Percentiles rank a stretch among this genome's conserved stretches.
phyloP scores from a whole-genome alignment of 2,888 invertebrate genomes.

The Myopa testacea region DNA sequence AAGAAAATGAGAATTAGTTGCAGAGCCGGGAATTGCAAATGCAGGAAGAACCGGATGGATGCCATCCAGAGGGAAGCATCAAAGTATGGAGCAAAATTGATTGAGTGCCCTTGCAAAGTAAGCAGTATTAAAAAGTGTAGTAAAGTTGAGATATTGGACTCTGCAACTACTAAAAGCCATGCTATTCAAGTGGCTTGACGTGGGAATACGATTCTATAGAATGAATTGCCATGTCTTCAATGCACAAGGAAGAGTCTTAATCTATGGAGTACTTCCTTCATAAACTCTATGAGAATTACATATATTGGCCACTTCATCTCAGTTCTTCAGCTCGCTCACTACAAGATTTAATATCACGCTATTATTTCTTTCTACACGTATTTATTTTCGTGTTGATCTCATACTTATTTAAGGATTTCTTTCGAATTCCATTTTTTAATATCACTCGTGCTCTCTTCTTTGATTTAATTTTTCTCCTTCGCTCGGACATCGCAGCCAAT shows the following conservation, averaged over 20 bases:
- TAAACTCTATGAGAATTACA: too few species aligned
- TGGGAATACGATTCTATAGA: neutral
- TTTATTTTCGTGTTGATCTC: constrained; percentile 22
- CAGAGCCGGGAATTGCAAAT: neutral
- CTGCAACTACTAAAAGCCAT: too few species aligned
- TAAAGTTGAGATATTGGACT: neutral
- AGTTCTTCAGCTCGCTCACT: too few species aligned
- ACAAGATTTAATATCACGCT: too few species aligned
- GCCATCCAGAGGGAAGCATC: neutral
- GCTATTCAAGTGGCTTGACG: too few species aligned
- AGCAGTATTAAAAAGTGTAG: neutral
- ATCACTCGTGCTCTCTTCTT: too few species aligned
- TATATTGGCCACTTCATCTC: too few species aligned
- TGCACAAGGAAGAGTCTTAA: too few species aligned
- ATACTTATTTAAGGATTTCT: neutral
- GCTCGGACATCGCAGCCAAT: neutral
- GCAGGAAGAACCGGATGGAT: neutral
- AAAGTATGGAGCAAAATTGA: constrained; percentile 7
- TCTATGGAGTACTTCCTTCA: too few species aligned
- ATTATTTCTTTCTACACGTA: too few species aligned
- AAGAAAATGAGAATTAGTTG: neutral
- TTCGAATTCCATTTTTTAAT: neutral
- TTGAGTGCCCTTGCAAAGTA: neutral
- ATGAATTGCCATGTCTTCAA: neutral
- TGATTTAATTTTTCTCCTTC: too few species aligned